phyloP scores from a whole-genome alignment of 2,797 vertebrate genomes.

The Gadopsis bispinosus region DNA sequence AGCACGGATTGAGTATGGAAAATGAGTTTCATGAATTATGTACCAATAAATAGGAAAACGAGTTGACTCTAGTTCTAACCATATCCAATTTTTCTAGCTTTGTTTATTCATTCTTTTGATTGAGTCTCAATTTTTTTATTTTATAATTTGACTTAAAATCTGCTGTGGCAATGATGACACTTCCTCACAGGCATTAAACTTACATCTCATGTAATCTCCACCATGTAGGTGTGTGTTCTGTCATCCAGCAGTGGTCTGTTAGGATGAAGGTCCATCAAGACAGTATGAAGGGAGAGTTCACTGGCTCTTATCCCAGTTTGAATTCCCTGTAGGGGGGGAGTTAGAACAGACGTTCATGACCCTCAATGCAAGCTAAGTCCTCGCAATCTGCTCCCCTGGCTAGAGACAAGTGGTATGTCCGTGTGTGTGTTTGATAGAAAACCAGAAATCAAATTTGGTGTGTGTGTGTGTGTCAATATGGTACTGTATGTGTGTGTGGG shows the following conservation, averaged over 20 bases:
- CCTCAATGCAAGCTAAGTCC: constrained; percentile 32
- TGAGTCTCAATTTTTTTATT: constrained; percentile 2
- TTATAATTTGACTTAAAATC: constrained; percentile 14
- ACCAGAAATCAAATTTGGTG: constrained; percentile 20
- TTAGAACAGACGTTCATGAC: constrained; percentile 21
- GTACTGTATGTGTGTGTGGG: neutral
- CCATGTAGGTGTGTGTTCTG: constrained; percentile 3
- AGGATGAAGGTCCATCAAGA: constrained; percentile 28
- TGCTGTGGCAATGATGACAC: constrained; percentile 21
- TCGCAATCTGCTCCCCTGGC: constrained; percentile 43
- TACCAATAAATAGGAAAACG: neutral
- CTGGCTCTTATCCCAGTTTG: constrained; percentile 27
- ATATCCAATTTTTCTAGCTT: neutral
- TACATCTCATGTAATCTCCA: constrained; percentile 15
- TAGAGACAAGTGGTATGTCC: constrained; percentile 20
- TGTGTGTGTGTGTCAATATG: constrained; percentile 8
- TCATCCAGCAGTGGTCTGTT: constrained; percentile 20
- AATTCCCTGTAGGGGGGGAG: constrained; percentile 1
- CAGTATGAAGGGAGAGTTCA: constrained; percentile 27
- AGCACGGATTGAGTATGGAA: too few relatives aligned
- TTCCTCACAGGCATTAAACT: constrained; percentile 27
- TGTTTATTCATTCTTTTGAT: constrained; percentile 1
- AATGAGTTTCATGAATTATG: neutral
- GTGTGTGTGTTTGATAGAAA: constrained; percentile 13
- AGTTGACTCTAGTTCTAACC: neutral